Percentiles rank a stretch among this genome's conserved stretches.
Conservation (phyloP, 2,888 invertebrate species). For the Sesia apiformis region DNA sequence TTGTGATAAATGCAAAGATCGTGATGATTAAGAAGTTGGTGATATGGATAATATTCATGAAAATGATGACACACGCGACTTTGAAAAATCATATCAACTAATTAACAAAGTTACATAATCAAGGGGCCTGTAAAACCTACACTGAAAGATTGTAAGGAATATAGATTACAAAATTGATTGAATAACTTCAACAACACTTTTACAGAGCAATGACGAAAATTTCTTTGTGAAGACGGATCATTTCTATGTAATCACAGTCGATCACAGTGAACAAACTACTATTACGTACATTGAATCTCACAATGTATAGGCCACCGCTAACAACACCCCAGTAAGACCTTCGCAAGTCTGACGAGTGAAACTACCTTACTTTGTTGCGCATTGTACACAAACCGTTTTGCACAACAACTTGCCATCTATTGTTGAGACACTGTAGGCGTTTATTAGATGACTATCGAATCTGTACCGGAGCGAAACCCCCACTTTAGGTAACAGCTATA, state of each 20-base stretch:
- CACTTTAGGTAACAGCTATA: background rate
- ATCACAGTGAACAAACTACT: slow-evolving; percentile 8
- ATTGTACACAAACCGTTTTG: slow-evolving; percentile 17
- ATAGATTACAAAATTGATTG: background rate
- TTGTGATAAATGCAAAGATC: no score
- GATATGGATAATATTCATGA: no score
- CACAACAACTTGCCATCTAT: slow-evolving; percentile 21
- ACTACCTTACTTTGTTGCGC: background rate
- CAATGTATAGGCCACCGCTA: background rate
- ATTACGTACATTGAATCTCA: background rate
- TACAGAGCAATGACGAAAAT: background rate
- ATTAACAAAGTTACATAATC: no score
- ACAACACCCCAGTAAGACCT: background rate
- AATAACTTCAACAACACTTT: background rate
- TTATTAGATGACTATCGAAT: slow-evolving; percentile 24
- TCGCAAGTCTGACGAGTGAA: background rate
- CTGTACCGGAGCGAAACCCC: slow-evolving; percentile 5
- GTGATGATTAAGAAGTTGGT: no score
- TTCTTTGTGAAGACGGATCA: background rate
- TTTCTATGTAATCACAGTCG: slow-evolving; percentile 8
- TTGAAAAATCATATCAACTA: no score
- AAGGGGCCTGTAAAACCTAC: no score
- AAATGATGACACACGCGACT: no score
- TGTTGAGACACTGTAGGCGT: slow-evolving; percentile 35
- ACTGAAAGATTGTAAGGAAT: background rate